Evolutionary conservation across 2,113 vertebrate species (phyloP), one percentile per base, ranked within the genome.

Genomic region (Pluvialis apricaria): DNA sequence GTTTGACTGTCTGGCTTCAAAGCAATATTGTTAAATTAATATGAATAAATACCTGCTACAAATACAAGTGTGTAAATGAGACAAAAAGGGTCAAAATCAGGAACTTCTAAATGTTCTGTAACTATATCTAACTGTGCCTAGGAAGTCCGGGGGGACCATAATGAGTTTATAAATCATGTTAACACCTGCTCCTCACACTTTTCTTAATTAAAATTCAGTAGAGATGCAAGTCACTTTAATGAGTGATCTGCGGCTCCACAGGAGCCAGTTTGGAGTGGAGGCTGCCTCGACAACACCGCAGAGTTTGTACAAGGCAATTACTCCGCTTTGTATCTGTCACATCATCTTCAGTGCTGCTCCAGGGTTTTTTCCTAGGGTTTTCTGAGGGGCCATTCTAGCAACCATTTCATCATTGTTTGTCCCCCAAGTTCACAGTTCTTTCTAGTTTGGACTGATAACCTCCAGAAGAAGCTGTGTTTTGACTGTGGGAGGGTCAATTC

Each of bases 141-240:
- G 17, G 12, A 52, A 82, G n/a, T 76, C 61, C 57, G 0, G 0
- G 60, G 47, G 28, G 73, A 78, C 55, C 89, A 72, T 58, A 87
- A 82, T 34, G 54, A 72, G 45, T 61, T 61, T 34, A 76, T 89
- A 92, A 89, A 94, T 92, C 92, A 85, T 91, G 91, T 95, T 87
- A 92, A 69, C 82, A 96, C 85, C 86, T 85, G 77, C 49, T 94
- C 49, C 69, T 95, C 69, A 40, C 70, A 42, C 61, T 91, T 96
- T 47, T 6, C 7, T 86, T 95, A 96, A 96, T 95, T 96, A 97
- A 94, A 88, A 88, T 82, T 94, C 47, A 68, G 76, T 38, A 69
- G 44, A 92, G 57, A 91, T 45, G 31, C 28, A 82, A 95, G 73
- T 75, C 25, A 61, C 89, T 82, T 66, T 66, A 94, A 87, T 89